Base-by-base conservation (phyloP, 2,113 vertebrate species). In the Odocoileus hemionus region DNA sequence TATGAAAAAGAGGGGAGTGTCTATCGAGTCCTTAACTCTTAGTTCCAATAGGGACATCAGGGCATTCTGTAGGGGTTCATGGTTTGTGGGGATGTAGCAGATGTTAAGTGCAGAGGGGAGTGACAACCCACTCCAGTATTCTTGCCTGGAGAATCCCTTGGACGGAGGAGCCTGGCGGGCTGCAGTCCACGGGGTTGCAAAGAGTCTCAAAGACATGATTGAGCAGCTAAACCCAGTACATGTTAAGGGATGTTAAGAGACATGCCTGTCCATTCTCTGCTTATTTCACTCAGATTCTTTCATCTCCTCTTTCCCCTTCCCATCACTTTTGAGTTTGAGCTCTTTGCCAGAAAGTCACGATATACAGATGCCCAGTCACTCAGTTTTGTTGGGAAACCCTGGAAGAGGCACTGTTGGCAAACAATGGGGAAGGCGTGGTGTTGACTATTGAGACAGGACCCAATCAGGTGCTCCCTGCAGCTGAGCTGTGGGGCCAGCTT, bases 1-100 rank as follows among this genome's bases (percentile, higher is more conserved):
- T 55, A 14, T 54, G 78, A 86, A 26, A 0, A 30, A 80, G 78
- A 97, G 95, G 97, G 96, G 89, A 93, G 96, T 95, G 36, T 94
- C 64, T 17, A 0, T 28, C 6, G 1, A 39, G 61, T 12, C 17
- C 19, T 61, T 33, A 17, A 26, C 1, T 25, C 88, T 45, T 28
- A 16, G 89, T 67, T 70, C 13, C 50, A 6, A 0, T 4, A 19
- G 74, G 55, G 58, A 39, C 10, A 3, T 17, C 5, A 1, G 43
- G 61, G 43, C 3, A 5, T 57, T 60, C 83, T 57, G 15, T 10
- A 93, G 55, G 86, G 79, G 28, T 9, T 21, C 3, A 7, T 19
- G 50, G 54, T 36, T 57, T 8, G 33, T 17, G 47, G 45, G 58
- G 14, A 16, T 9, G 19, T 26, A 8, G 26, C 16, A 7, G 14